Evolutionary conservation across 2,888 invertebrate genomes (phyloP).

Genomic region (Aspidiotus destructor): DNA sequence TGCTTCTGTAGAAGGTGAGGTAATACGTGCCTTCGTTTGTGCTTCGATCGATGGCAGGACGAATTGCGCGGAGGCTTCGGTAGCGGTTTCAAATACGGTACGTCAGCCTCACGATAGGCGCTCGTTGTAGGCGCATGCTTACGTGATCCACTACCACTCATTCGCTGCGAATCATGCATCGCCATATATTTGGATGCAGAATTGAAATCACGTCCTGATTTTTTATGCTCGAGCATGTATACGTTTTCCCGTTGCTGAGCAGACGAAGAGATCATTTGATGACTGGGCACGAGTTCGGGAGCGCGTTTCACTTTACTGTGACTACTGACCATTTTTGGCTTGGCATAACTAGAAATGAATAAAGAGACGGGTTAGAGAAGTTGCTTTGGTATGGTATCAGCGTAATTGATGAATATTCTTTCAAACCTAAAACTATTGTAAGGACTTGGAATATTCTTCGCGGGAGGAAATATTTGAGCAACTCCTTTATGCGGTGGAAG

Average conservation of each 20-base stretch:
- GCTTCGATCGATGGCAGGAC: conserved; percentile 12
- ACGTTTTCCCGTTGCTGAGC: conserved; percentile 36
- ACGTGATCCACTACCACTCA: not conserved
- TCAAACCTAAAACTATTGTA: conserved; percentile 16
- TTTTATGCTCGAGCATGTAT: not conserved
- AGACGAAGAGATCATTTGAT: conserved; percentile 20
- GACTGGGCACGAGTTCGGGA: not conserved
- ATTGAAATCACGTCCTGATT: conserved; percentile 11
- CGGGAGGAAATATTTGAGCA: conserved; percentile 36
- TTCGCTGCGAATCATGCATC: conserved; percentile 9
- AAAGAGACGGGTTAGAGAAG: not conserved
- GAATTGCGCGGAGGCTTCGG: conserved; percentile 37
- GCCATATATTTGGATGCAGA: conserved; percentile 19
- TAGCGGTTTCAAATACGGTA: conserved; percentile 39
- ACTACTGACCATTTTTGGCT: conserved; percentile 13
- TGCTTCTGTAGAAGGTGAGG: conserved; percentile 48
- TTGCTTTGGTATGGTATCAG: not conserved
- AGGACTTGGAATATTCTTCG: conserved; percentile 8
- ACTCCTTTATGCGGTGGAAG: conserved; percentile 48
- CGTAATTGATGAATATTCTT: not conserved
- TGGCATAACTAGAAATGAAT: not conserved
- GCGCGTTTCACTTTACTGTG: conserved; percentile 12
- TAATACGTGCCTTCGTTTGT: conserved; percentile 25
- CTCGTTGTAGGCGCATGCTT: conserved; percentile 39
- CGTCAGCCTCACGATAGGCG: not conserved